A percentile compares a stretch with the other conserved stretches of the same genome.
These are phyloP conservation scores for Tupiocoris notatus DNA, from an alignment of 2,888 invertebrate genomes.

Conservation along the genomic window DNA sequence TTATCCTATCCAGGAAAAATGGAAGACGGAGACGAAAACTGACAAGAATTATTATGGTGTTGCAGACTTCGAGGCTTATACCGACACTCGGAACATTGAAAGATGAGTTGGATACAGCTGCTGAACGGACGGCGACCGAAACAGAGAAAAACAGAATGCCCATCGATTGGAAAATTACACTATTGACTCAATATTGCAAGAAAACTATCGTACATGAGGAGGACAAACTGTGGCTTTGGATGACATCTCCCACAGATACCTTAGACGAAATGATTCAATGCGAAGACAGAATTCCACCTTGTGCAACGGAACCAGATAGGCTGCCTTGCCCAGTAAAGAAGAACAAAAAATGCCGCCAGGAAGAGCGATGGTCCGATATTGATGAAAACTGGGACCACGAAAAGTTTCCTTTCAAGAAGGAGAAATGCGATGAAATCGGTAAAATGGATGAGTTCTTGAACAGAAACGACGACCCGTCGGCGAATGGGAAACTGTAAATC, in stretches of 20 bases:
- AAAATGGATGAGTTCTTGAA: not conserved
- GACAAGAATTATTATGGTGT: not conserved
- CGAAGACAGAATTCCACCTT: slow-evolving; percentile 27
- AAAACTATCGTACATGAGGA: too few relatives aligned
- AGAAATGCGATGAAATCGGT: not conserved
- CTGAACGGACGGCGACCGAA: too few relatives aligned
- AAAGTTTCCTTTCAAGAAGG: slow-evolving; percentile 24
- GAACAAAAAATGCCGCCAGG: not conserved
- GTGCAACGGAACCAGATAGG: not conserved
- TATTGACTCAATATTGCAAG: too few relatives aligned
- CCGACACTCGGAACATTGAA: not conserved
- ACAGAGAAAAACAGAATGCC: too few relatives aligned
- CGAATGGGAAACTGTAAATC: slow-evolving; percentile 20
- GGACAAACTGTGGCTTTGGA: too few relatives aligned
- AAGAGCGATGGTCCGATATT: slow-evolving; percentile 24
- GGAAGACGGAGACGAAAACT: too few relatives aligned
- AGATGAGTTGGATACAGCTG: too few relatives aligned
- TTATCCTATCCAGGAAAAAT: too few relatives aligned
- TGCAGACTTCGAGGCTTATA: not conserved
- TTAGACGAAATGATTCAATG: slow-evolving; percentile 7
- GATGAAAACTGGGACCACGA: slow-evolving; percentile 26
- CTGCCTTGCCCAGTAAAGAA: not conserved
- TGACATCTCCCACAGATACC: not conserved
- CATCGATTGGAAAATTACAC: too few relatives aligned
- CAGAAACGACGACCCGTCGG: slow-evolving; percentile 20